phyloP scores from a whole-genome alignment of 2,797 vertebrate species.

The Rhinella marina region DNA sequence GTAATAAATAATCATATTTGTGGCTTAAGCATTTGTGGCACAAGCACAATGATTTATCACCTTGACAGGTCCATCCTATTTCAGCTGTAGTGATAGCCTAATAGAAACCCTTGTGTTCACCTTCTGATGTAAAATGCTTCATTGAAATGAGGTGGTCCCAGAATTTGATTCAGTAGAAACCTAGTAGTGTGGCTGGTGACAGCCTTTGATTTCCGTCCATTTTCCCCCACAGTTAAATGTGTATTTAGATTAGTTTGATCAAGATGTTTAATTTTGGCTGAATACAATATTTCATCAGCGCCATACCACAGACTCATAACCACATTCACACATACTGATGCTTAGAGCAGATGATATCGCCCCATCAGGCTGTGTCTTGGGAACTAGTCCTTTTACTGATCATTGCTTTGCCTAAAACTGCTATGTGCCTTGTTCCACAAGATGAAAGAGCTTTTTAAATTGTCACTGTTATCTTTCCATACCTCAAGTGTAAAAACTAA shows the following conservation, averaged over 20 bases:
- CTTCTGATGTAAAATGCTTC: not conserved
- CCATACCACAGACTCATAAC: not conserved
- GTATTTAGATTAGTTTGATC: not conserved
- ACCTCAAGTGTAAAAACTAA: slow-evolving; percentile 19
- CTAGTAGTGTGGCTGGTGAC: too few relatives aligned
- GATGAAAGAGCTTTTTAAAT: slow-evolving; percentile 15
- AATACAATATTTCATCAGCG: not conserved
- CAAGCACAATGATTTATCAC: slow-evolving; percentile 37
- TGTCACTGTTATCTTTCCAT: slow-evolving; percentile 17
- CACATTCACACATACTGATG: not conserved
- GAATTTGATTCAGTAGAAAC: too few relatives aligned
- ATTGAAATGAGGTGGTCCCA: not conserved
- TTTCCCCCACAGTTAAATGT: not conserved
- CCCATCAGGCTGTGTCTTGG: not conserved
- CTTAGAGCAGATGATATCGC: slow-evolving; percentile 1
- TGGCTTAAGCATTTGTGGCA: too few relatives aligned
- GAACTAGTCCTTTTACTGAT: not conserved
- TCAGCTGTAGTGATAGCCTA: slow-evolving; percentile 11
- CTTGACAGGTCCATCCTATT: slow-evolving; percentile 17
- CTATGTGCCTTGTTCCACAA: not conserved
- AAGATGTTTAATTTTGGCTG: not conserved
- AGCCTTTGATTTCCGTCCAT: not conserved
- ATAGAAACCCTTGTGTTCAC: not conserved
- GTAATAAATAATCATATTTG: slow-evolving; percentile 3
- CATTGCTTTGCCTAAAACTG: slow-evolving; percentile 13